phyloP scores from a whole-genome alignment of 2,113 vertebrate species.

The Burhinus bistriatus region DNA sequence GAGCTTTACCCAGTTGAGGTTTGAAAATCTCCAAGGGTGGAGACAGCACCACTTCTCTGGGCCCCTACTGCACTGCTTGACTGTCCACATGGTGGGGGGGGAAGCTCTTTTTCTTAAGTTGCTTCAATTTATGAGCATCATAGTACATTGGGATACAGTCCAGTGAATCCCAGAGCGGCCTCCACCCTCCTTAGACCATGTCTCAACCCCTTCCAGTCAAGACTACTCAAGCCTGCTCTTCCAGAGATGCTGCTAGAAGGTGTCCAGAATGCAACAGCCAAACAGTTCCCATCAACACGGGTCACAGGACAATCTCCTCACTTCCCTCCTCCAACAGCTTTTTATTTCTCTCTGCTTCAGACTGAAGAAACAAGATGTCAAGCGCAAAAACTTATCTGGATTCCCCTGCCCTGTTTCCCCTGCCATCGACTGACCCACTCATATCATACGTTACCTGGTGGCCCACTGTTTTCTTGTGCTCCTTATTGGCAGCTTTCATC shows the following conservation, averaged over 20 bases:
- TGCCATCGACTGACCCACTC: accelerated
- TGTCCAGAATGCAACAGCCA: neutral
- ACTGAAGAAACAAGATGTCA: neutral
- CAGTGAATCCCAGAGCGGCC: neutral
- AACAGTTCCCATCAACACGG: accelerated
- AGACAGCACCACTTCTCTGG: neutral
- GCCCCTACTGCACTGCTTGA: neutral
- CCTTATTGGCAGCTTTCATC: slow-evolving; percentile 84
- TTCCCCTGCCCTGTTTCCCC: too few species aligned
- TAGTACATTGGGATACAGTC: accelerated
- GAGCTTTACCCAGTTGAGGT: accelerated
- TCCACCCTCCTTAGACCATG: neutral
- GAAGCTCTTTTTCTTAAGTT: neutral
- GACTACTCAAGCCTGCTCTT: neutral
- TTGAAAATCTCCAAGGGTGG: neutral
- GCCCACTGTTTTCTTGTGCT: slow-evolving; percentile 92
- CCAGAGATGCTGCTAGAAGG: neutral
- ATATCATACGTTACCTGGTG: slow-evolving; percentile 79
- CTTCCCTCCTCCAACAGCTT: neutral
- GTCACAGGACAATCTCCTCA: neutral
- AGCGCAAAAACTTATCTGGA: neutral
- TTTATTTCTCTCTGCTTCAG: neutral
- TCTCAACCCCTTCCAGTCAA: neutral
- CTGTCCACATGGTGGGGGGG: too few species aligned
- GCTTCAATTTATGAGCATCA: neutral